phyloP scores from a whole-genome alignment of 1,140 invertebrate species.

The Penaeus japonicus region DNA sequence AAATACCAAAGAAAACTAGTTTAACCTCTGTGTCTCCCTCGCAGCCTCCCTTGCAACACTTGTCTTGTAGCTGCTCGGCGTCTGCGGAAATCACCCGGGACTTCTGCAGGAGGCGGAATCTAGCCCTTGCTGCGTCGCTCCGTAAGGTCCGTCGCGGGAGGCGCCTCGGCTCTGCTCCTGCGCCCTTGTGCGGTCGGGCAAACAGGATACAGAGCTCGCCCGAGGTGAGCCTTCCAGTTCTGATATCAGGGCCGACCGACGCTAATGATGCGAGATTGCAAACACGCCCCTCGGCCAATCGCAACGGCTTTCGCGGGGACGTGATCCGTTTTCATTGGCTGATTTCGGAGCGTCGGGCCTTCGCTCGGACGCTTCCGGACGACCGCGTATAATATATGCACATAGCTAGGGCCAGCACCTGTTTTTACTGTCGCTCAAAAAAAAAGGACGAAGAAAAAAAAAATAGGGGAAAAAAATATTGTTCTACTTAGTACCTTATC shows the following conservation, averaged over 20 bases:
- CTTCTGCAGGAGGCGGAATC: no score
- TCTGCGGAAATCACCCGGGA: not conserved
- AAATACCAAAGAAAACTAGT: constrained; percentile 6
- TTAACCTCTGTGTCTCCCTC: not conserved
- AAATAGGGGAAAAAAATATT: not conserved
- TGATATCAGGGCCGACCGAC: constrained; percentile 25
- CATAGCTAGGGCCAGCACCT: not conserved
- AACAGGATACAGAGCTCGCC: constrained; percentile 26
- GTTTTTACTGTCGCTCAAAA: not conserved
- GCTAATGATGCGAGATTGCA: constrained; percentile 37
- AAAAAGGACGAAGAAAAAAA: not conserved
- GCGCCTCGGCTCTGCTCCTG: not conserved
- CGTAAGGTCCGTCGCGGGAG: not conserved
- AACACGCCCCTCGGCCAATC: constrained; percentile 31
- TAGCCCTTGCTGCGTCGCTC: not conserved
- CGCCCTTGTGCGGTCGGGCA: not conserved
- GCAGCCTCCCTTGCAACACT: not conserved
- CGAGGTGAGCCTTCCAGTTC: constrained; percentile 32
- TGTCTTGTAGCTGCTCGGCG: not conserved
- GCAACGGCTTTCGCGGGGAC: not conserved
- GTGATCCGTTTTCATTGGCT: not conserved
- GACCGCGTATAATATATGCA: constrained; percentile 25
- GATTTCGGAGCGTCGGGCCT: not conserved
- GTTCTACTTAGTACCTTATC: constrained; percentile 30
- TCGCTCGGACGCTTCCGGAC: not conserved